Base-by-base conservation (phyloP, 2,888 invertebrate genomes). In the Lacanobia wlatinum region DNA sequence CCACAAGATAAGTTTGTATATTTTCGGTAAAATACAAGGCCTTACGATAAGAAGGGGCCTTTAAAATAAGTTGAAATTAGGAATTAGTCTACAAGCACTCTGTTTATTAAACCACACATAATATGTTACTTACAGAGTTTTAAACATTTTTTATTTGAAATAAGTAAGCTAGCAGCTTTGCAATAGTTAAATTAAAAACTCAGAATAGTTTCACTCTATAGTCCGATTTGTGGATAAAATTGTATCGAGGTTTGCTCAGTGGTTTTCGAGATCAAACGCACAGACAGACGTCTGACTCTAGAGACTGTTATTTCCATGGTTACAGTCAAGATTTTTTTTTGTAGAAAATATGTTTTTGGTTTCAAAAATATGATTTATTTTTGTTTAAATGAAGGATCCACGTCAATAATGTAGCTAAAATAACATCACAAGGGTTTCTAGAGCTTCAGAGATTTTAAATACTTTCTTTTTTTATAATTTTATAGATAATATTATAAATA, bases 221-320 rank as follows among this genome's bases (percentile, higher is more conserved):
- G 18, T 61, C 28, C 1, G 6, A 43, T 63, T 70, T 55, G 3
- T 64, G 23, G 18, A 46, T 34, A n/a, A 38, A 55, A 34, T 12
- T 48, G 1, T 48, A 48, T 78, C 14, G 46, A 52, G 16, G n/a
- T 73, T 71, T 67, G 67, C 46, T 79, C 68, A 78, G 68, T 48
- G 34, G 38, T 69, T 61, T 63, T 62, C 7, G n/a, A 69, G 58
- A 69, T 71, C 43, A 77, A 76, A 77, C 52, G 71, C 78, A 65
- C 64, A 64, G n/a, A 56, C 55, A 56, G 50, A 56, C 50, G 50
- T 77, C 70, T 77, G 40, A 18, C 7, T 58, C 21, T 55, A 52
- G 56, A 73, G 38, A 40, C 21, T 12, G 53, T 62, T 63, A 48
- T 70, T 56, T 38, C 4, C 14, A 69, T 14, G 56, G 28, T 12